phyloP scores from a whole-genome alignment of 2,113 vertebrate genomes.

The Grantiella picta region DNA sequence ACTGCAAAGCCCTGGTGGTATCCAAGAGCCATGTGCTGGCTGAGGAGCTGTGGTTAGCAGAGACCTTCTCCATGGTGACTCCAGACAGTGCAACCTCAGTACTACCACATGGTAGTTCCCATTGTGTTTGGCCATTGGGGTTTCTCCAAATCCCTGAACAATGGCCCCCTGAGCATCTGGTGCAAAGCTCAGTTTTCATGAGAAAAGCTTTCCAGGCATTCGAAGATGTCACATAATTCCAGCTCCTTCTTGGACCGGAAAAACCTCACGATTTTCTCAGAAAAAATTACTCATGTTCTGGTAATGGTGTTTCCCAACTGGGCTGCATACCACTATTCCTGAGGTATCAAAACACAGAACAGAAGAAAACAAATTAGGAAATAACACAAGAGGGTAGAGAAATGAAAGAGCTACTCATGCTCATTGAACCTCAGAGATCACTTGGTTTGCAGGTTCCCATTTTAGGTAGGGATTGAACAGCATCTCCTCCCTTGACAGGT shows the following conservation, averaged over 20 bases:
- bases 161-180: accelerated
- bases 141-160: background rate
- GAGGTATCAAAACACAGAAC: background rate
- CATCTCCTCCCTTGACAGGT: background rate
- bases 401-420: background rate
- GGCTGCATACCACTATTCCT: background rate
- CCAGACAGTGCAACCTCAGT: background rate
- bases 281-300: background rate
- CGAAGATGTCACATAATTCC: background rate
- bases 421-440: background rate
- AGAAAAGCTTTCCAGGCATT: background rate
- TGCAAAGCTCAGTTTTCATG: background rate
- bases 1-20: background rate
- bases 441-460: accelerated
- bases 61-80: background rate
- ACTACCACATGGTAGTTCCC: background rate
- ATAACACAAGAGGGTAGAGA: background rate
- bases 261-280: background rate
- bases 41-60: accelerated
- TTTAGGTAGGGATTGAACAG: background rate
- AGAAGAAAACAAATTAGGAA: background rate
- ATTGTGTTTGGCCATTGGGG: accelerated
- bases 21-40: background rate
- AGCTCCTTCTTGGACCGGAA: background rate
- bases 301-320: background rate